Base-by-base conservation (phyloP, 2,797 vertebrate species). In the Coilia nasus region DNA sequence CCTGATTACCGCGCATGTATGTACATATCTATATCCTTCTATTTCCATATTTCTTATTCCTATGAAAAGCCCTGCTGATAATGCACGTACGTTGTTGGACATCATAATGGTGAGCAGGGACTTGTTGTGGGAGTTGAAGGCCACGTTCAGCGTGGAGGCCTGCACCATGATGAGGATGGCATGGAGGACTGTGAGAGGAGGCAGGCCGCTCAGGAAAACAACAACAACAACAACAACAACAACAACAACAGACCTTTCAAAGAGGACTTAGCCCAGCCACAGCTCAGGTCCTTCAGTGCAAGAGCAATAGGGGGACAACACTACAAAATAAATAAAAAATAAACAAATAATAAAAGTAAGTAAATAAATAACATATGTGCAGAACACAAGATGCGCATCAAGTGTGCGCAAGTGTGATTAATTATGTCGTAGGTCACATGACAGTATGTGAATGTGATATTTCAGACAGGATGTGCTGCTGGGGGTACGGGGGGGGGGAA, bases 71-170 rank as follows among this genome's bases (percentile, higher is more conserved):
- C 50, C 50, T 54, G 50, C 14, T 2, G 50, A 54, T 54, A 54
- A 54, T 1, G 50, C 2, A 96, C 98, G 97, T 88, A 99, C 98
- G 50, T 99, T 99, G 93, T 98, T 99, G 84, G 98, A 99, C 98
- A 99, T 98, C 97, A 99, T 99, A 92, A 99, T 99, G 88, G 98
- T 99, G 83, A 99, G 97, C 91, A 99, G 93, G 9, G 98, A 99
- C 92, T 99, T 99, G 93, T 98, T 99, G 93, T 99, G 98, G 0
- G 98, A 99, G 92, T 99, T 99, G 94, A 99, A 99, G 88, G 98
- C 98, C 71, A 99, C 98, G 19, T 99, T 99, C 78, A 99, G 96
- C 1, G 98, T 99, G 59, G 98, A 98, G 86, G 98, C 98, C 92
- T 99, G 98, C 86, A 99, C 97, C 97, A 99, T 97, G 91, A 99